Conservation (phyloP, 2,113 vertebrate genomes). For the Prunella himalayana region DNA sequence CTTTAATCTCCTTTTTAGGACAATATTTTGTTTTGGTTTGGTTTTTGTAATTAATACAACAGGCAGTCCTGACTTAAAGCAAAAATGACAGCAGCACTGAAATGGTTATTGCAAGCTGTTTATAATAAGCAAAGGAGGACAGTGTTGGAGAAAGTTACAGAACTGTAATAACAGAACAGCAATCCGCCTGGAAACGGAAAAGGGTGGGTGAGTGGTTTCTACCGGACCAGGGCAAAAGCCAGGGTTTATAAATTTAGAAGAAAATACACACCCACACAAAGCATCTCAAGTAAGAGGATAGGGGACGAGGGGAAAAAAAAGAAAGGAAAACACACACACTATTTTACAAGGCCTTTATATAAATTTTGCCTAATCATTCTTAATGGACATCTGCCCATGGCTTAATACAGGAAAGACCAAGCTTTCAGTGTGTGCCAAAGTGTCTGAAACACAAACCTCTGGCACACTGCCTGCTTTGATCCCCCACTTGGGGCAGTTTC, state of each 20-base stretch:
- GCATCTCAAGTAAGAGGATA: background rate
- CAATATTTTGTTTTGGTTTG: background rate
- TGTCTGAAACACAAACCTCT: conserved; percentile 8
- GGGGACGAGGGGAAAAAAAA: background rate
- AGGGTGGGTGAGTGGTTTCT: conserved; percentile 40
- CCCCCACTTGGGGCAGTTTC: background rate
- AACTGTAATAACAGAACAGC: conserved; percentile 49
- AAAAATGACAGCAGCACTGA: background rate
- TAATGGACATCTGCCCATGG: background rate
- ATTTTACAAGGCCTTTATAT: background rate
- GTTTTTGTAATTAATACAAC: background rate
- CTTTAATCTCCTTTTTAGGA: background rate
- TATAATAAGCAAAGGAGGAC: conserved; percentile 6
- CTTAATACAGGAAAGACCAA: background rate
- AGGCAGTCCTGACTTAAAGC: background rate
- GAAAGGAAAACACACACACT: background rate
- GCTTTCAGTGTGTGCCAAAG: background rate
- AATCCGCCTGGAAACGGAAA: conserved; percentile 62
- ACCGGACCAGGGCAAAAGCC: background rate
- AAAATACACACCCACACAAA: conserved; percentile 24
- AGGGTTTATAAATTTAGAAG: conserved; percentile 12
- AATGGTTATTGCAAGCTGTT: conserved; percentile 23
- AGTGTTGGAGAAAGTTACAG: conserved; percentile 31
- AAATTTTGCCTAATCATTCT: conserved; percentile 41
- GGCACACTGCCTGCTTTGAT: background rate